Percentiles rank a stretch among this genome's conserved stretches.
Evolutionary conservation across 1,140 invertebrate species (phyloP).

Genomic region (Orchestia grillus): DNA sequence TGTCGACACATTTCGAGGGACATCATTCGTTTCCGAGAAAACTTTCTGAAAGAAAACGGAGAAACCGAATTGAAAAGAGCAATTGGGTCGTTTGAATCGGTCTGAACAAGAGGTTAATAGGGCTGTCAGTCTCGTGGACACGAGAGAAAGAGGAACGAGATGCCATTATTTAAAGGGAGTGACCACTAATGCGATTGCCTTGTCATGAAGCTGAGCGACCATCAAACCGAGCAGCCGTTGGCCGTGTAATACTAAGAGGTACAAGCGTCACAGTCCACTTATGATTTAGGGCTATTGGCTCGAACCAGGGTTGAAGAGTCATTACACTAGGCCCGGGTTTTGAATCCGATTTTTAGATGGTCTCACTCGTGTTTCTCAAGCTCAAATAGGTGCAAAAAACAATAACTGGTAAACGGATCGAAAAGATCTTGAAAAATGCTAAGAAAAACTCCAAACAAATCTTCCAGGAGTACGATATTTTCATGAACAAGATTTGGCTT

Average conservation of each 20-base stretch:
- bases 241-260: neutral
- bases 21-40: neutral
- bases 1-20: neutral
- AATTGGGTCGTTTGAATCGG: neutral
- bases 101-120: slow-evolving; percentile 12
- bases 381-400: no score
- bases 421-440: neutral
- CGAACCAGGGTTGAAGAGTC: neutral
- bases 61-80: neutral
- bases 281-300: neutral
- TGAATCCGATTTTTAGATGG: no score
- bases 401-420: no score
- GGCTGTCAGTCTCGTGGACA: slow-evolving; percentile 7
- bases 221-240: neutral
- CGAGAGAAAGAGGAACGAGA: neutral
- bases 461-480: no score
- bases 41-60: neutral
- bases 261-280: neutral
- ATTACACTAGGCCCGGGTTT: neutral
- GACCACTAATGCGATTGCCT: neutral
- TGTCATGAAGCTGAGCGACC: neutral
- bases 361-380: no score
- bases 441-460: neutral
- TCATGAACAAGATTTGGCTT: no score
- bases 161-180: neutral